Conservation (phyloP, 92 coral and sea anemone genomes). For the Epizoanthus illoricatus region DNA sequence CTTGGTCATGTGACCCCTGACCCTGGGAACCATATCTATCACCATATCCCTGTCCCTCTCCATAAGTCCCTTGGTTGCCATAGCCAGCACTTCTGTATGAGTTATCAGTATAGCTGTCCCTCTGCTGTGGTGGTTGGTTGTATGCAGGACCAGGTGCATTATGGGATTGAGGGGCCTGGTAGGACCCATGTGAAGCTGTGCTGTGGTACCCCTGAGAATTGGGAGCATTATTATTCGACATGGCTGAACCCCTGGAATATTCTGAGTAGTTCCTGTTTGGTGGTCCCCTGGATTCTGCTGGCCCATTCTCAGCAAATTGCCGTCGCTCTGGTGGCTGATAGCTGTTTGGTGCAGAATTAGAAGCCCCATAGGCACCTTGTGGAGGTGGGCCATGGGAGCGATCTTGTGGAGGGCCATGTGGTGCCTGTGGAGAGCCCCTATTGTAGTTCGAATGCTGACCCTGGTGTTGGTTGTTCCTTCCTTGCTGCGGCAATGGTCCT, state of each 20-base stretch:
- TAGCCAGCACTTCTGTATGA: background rate
- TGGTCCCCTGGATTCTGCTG: background rate
- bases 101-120: background rate
- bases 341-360: background rate
- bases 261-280: conserved; percentile 10
- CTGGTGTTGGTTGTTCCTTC: background rate
- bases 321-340: background rate
- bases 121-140: background rate
- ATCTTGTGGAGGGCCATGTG: conserved; percentile 7
- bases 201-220: background rate
- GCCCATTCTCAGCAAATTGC: conserved; percentile 21
- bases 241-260: background rate
- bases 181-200: background rate
- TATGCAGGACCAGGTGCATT: background rate
- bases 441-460: background rate
- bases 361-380: conserved; percentile 26
- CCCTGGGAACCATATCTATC: conserved; percentile 5
- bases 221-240: background rate
- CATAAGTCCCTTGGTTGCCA: conserved; percentile 3
- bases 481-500: conserved; percentile 2
- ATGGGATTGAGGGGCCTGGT: conserved; percentile 8
- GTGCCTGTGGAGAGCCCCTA: conserved; percentile 18
- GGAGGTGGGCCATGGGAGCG: conserved; percentile 26
- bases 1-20: conserved; percentile 11
- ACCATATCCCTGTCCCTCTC: conserved; percentile 23